Evolutionary conservation across 2,888 invertebrate species (phyloP).

Genomic region (Drosophila nr. perissopoda): DNA sequence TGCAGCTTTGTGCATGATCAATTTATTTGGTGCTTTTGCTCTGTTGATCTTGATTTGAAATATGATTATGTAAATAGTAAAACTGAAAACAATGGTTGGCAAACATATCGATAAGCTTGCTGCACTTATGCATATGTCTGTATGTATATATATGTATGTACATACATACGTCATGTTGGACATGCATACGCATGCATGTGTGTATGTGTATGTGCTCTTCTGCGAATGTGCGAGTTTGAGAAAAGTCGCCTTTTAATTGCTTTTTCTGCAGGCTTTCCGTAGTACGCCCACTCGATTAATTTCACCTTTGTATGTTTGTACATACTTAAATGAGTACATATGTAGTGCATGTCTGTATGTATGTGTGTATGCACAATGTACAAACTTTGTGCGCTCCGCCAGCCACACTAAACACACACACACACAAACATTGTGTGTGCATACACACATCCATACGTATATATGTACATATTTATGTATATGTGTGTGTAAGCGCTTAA

Average conservation of each 20-base stretch:
- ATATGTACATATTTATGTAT: constrained; percentile 3
- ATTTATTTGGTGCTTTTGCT: not conserved
- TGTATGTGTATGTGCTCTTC: not conserved
- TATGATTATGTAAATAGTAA: constrained; percentile 7
- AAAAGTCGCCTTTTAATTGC: constrained; percentile 35
- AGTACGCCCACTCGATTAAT: constrained; percentile 51
- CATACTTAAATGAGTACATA: constrained; percentile 2
- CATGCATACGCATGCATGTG: not conserved
- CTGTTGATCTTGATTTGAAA: not conserved
- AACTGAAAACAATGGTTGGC: constrained; percentile 5
- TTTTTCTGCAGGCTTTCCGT: constrained; percentile 48
- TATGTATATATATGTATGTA: not conserved
- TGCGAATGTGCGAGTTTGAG: not conserved
- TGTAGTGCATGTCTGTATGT: constrained; percentile 2
- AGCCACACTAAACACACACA: constrained; percentile 26
- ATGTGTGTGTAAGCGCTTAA: constrained; percentile 51
- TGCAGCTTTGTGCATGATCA: not conserved
- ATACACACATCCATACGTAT: constrained; percentile 3
- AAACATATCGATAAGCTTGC: constrained; percentile 16
- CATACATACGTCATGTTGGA: constrained; percentile 13
- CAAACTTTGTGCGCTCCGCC: constrained; percentile 48
- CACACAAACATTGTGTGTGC: constrained; percentile 9
- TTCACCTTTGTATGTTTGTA: constrained; percentile 40
- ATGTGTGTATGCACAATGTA: constrained; percentile 30
- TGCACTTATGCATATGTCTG: constrained; percentile 9